Evolutionary conservation across 2,797 vertebrate species (phyloP).

Genomic region (Gambelia wislizenii): DNA sequence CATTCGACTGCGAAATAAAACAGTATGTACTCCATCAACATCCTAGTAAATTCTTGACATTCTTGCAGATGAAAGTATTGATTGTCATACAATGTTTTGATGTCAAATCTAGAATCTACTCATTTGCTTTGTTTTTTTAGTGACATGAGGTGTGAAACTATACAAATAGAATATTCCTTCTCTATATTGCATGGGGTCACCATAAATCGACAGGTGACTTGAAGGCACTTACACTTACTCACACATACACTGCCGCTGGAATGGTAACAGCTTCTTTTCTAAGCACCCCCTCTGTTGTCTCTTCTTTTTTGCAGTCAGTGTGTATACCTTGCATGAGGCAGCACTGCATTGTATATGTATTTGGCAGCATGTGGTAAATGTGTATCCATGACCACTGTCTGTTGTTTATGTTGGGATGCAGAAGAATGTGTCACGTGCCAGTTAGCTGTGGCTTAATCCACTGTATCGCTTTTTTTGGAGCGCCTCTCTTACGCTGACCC

Average conservation of each 20-base stretch:
- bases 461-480: no score
- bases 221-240: not conserved
- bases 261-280: not conserved
- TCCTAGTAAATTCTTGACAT: not conserved
- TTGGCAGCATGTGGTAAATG: not conserved
- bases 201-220: no score
- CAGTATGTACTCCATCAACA: slow-evolving; percentile 78
- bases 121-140: not conserved
- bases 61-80: not conserved
- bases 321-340: not conserved
- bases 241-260: not conserved
- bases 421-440: not conserved
- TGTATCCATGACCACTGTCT: not conserved
- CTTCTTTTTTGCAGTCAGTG: no score
- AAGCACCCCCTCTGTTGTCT: not conserved
- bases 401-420: not conserved
- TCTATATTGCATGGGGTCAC: not conserved
- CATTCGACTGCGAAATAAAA: slow-evolving; percentile 93
- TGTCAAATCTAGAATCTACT: not conserved
- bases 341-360: not conserved
- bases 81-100: fast-evolving
- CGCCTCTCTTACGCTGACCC: no score
- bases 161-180: not conserved
- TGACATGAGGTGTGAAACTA: not conserved
- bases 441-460: not conserved